Conservation (phyloP, 2,113 vertebrate genomes). For the Muntiacus reevesi region DNA sequence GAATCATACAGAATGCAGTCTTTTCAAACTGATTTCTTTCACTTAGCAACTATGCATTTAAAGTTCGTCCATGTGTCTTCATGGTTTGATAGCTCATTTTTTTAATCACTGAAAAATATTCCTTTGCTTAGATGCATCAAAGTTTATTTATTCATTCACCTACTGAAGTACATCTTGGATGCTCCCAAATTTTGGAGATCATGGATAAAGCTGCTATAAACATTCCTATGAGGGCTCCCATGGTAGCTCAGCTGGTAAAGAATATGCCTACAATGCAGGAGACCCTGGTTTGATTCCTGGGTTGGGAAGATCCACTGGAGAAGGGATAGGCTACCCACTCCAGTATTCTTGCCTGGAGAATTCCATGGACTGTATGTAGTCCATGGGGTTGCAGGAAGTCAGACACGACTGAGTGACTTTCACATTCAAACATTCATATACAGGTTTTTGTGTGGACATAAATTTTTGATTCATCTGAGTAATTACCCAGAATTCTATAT, state of each 20-base stretch:
- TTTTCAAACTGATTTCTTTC: not conserved
- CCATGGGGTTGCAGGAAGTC: not conserved
- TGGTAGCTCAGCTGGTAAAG: not conserved
- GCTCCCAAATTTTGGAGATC: not conserved
- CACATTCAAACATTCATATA: not conserved
- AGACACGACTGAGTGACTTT: fast-evolving
- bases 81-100: not conserved
- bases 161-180: not conserved
- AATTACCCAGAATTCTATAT: not conserved
- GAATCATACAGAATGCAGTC: not conserved
- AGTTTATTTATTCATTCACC: not conserved
- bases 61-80: not conserved
- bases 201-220: not conserved
- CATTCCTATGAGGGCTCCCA: not conserved
- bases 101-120: not conserved
- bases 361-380: not conserved
- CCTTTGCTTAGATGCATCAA: not conserved
- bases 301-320: not conserved
- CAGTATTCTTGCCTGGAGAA: not conserved
- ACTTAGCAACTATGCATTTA: not conserved
- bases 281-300: not conserved
- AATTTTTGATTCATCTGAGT: not conserved
- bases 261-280: not conserved
- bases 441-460: not conserved
- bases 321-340: not conserved